These are phyloP conservation scores for Ophion ventricosus DNA, from an alignment of 2,888 invertebrate genomes.

Conservation along the genomic window DNA sequence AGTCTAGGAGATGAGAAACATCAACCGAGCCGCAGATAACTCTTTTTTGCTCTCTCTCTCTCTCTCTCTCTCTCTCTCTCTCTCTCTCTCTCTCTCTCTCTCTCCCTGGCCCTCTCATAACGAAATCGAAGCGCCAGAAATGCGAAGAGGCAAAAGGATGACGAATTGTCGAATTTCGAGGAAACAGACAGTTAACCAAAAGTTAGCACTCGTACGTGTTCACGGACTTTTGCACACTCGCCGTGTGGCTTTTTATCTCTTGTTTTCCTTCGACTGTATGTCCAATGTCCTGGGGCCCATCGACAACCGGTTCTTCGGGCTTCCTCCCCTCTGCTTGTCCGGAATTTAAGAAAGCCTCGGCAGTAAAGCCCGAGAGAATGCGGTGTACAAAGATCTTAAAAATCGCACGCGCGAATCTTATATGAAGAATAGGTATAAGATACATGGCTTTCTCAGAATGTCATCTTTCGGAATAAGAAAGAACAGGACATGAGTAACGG, in stretches of 20 bases:
- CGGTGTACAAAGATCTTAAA: not conserved
- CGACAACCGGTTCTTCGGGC: conserved; percentile 68
- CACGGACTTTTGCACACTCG: not conserved
- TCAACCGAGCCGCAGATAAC: not conserved
- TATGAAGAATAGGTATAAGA: not conserved
- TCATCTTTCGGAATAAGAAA: not conserved
- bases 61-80: too few species aligned
- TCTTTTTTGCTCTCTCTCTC: not conserved
- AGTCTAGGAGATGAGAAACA: conserved; percentile 16
- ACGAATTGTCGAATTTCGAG: conserved; percentile 24
- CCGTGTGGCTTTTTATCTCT: conserved; percentile 29
- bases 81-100: too few species aligned
- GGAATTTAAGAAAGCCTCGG: conserved; percentile 11
- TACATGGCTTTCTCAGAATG: too few species aligned
- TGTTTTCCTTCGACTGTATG: conserved; percentile 53
- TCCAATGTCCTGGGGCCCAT: conserved; percentile 62
- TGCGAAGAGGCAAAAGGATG: not conserved
- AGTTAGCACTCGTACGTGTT: not conserved
- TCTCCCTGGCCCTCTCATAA: not conserved
- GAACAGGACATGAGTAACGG: not conserved
- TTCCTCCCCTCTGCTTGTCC: conserved; percentile 28
- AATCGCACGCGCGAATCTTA: conserved; percentile 13
- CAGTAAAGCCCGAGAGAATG: conserved; percentile 10
- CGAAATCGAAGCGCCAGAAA: not conserved
- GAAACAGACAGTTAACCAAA: conserved; percentile 26